These are phyloP conservation scores for Cheilinus undulatus DNA, from an alignment of 2,113 vertebrate species.

Conservation along the genomic window DNA sequence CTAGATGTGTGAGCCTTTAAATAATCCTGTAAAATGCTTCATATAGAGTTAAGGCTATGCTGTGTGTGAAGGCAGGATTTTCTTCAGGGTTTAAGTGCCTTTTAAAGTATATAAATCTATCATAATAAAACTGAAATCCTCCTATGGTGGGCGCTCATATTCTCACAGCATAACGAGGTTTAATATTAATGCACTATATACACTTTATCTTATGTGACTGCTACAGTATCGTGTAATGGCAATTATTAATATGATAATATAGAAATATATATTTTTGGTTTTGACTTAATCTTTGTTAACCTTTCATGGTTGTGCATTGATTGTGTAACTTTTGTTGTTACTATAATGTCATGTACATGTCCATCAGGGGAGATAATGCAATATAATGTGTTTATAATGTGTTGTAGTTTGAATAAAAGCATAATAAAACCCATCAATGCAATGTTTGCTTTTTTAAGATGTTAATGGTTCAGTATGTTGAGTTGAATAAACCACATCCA, in stretches of 20 bases:
- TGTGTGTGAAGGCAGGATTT: background rate
- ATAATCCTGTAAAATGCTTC: background rate
- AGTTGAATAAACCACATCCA: too few relatives aligned
- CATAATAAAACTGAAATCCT: background rate
- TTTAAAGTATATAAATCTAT: too few relatives aligned
- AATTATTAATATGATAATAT: conserved; percentile 70
- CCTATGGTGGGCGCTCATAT: conserved; percentile 15
- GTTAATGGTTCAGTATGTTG: too few relatives aligned
- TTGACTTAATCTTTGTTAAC: conserved; percentile 87
- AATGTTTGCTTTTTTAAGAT: background rate
- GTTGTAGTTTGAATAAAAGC: conserved; percentile 92
- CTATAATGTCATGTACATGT: conserved; percentile 80
- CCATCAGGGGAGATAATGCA: conserved; percentile 87
- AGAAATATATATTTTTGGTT: conserved; percentile 72
- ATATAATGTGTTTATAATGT: conserved; percentile 87
- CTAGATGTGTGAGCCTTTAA: conserved; percentile 4
- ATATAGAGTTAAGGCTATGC: background rate
- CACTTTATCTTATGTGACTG: conserved; percentile 81
- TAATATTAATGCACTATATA: conserved; percentile 82
- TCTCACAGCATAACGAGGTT: conserved; percentile 69
- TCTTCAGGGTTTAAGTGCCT: background rate
- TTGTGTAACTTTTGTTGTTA: conserved; percentile 81
- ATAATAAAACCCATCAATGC: conserved; percentile 72
- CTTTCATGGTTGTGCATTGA: conserved; percentile 78
- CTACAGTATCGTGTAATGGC: conserved; percentile 68